Evolutionary conservation across 2,888 invertebrate species (phyloP), one percentile per base, ranked within the genome.

Genomic region (Thecophora atra): DNA sequence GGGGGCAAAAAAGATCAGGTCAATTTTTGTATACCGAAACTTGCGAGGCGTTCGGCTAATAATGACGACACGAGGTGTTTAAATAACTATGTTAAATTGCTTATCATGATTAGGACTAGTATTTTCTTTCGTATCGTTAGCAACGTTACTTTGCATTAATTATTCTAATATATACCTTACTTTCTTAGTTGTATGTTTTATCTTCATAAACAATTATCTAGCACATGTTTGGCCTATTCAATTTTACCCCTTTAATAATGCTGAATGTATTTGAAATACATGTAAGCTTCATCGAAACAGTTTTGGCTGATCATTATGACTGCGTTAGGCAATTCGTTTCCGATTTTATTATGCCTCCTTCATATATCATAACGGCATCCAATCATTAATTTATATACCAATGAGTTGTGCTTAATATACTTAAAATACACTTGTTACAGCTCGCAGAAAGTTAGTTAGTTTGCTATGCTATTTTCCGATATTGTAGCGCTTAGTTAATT

Each of bases 21-120:
- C 71, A 80, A 78, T 79, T 83, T 83, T 77, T 83, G 83, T 81
- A 78, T 83, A 75, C 83, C 83, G 78, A 83, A 82, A 75, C 80
- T 83, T 76, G 81, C 77, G 73, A 79, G 78, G 74, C 77, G 82
- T 73, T 79, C 79, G 63, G 73, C 73, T 75, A 78, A 75, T 78
- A 82, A 79, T 76, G 82, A 76, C 30, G 76, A 82, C 69, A 78
- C 79, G 82, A 83, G 83, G 83, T 83, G 81, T 81, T 82, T 80
- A 37, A 37, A 8, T 37, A 37, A 37, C 37, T 8, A 21, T 19
- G n/a, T 56, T 56, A 24, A 24, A 44, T 66, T 52, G 62, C 47
- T 70, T 58, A 42, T 58, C 58, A 58, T 30, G 28, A 24, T 68
- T 58, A 68, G 15, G 15, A 21, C 54, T 63, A 30, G 56, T 44